Evolutionary conservation across 2,797 vertebrate genomes (phyloP), one percentile per base, ranked within the genome.

Genomic region (Callimico goeldii): DNA sequence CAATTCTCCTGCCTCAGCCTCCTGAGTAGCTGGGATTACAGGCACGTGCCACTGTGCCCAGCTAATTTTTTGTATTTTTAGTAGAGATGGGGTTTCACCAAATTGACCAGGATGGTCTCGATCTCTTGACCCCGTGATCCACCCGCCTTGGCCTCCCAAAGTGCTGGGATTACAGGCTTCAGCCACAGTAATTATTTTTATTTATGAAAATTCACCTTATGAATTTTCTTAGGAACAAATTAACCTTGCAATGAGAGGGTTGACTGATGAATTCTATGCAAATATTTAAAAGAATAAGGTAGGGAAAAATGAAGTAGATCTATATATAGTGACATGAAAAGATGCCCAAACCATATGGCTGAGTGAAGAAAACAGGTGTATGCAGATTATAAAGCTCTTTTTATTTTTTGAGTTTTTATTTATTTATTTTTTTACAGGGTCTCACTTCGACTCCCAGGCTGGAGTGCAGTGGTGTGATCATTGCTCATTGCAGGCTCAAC

Each of bases 281-380:
- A 94, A 64, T 88, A 28, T 87, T 83, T 46, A 92, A 94, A 90
- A 84, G 30, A 90, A 84, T 88, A 89, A 87, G 30, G 39, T 41
- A 30, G 55, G 5, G 30, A 48, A 57, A 76, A 55, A 87, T 41
- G 36, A 97, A 41, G 41, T 58, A 90, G 64, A 41, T 13, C 57
- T 91, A 55, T 91, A 81, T 67, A 85, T 43, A 43, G 50, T 77
- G 76, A 79, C 36, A 43, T 36, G 77, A 92, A 92, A 92, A 96
- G 75, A 96, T 76, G 72, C 13, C 36, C 83, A 82, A 83, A 95
- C 17, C 43, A 52, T 81, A 70, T 50, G 52, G 39, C 43, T 87
- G 58, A 50, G 41, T 22, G 36, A 70, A 72, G 19, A 58, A 85
- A 89, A 64, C 28, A 90, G 36, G 48, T 57, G 13, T 67, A 72